Evolutionary conservation across 2,797 vertebrate species (phyloP).

Genomic region (Protosalanx chinensis): DNA sequence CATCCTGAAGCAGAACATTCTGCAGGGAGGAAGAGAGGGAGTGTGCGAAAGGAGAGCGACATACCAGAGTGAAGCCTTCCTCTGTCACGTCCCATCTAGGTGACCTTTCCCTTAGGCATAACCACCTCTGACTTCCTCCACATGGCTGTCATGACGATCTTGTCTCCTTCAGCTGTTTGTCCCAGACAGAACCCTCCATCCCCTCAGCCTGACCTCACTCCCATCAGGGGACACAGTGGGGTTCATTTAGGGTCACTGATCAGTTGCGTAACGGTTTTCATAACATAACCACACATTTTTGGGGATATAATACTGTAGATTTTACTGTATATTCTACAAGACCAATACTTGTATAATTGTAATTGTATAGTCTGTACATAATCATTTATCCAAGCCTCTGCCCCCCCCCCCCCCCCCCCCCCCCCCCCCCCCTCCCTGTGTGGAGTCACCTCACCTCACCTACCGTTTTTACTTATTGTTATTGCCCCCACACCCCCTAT

Average conservation of each 20-base stretch:
- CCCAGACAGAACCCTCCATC: slow-evolving; percentile 16
- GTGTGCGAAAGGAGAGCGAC: slow-evolving; percentile 9
- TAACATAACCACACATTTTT: neutral
- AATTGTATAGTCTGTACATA: no score
- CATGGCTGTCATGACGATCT: slow-evolving; percentile 10
- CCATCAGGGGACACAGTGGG: neutral
- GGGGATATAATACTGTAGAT: no score
- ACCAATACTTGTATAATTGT: no score
- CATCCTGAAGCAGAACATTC: slow-evolving; percentile 33
- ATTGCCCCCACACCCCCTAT: no score
- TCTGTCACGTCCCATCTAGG: neutral
- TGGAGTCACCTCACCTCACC: no score
- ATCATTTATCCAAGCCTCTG: no score
- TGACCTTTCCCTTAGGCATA: slow-evolving; percentile 19
- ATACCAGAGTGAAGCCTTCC: neutral
- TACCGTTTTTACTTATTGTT: no score
- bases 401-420: no score
- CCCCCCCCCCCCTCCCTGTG: no score
- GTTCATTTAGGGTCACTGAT: slow-evolving; percentile 12
- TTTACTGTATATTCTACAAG: no score
- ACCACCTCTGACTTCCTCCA: slow-evolving; percentile 34
- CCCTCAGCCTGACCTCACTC: slow-evolving; percentile 4
- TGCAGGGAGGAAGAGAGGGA: neutral
- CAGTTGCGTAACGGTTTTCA: slow-evolving; percentile 5
- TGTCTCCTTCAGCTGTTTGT: slow-evolving; percentile 13